Base-by-base conservation (phyloP, 2,113 vertebrate species). In the Catharus fuscescens region DNA sequence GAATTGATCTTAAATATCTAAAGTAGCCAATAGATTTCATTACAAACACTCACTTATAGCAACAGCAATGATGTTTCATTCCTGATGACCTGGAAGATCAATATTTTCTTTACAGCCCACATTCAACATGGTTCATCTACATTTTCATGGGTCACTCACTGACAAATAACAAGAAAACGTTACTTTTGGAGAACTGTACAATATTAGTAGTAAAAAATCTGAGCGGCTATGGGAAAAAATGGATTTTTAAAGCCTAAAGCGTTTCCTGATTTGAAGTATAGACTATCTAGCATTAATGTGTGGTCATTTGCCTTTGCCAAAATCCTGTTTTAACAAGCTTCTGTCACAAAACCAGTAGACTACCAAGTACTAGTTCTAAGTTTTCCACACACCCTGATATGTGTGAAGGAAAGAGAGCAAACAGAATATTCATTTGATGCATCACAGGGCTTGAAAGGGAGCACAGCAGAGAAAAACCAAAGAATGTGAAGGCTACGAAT, bases 401-500 rank as follows among this genome's bases (percentile, higher is more conserved):
- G 4, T 29, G 14, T 23, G 42, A 89, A 83, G 32, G 18, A 53
- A 93, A 73, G 12, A 74, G 18, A 86, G 56, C 23, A 91, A 85
- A 82, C 6, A 56, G 54, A 83, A 62, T 83, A 62, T 74, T 74
- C 5, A 21, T 80, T 78, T 80, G 12, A 57, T 64, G 6, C 12
- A 52, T 34, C 26, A 52, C 5, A 71, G 18, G 18, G 5, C 34
- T 64, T 84, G 72, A 92, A 62, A 93, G 18, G 38, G 28, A 56
- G 5, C 11, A 54, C 13, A 44, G 24, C 23, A 86, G 25, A 47
- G 62, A 57, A 76, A 69, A 61, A 47, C 29, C 4, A 83, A 93
- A 72, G 34, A 92, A 36, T 0, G 0, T 1, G 2, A 71, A 84
- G 19, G 17, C 40, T 62, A 38, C 7, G 59, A 56, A 38, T 4